Evolutionary conservation across 1,140 invertebrate species (phyloP).

Genomic region (Drosophila arizonae): DNA sequence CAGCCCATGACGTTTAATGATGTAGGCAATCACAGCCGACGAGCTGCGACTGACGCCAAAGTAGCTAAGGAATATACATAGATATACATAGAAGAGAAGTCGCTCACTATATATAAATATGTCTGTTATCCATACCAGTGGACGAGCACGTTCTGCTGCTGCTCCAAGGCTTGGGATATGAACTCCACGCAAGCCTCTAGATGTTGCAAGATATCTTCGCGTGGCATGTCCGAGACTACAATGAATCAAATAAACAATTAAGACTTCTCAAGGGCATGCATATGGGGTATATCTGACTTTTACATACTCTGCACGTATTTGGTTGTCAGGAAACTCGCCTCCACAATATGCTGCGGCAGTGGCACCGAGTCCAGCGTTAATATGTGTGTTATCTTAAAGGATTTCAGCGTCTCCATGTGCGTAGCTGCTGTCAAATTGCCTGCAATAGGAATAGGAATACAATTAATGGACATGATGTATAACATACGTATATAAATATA

Average conservation of each 20-base stretch:
- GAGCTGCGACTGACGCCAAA: slow-evolving; percentile 94
- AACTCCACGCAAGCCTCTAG: slow-evolving; percentile 90
- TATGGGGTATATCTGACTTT: slow-evolving; percentile 5
- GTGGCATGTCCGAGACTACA: slow-evolving; percentile 90
- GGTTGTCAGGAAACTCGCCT: slow-evolving; percentile 86
- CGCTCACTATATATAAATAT: background rate
- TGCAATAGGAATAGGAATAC: slow-evolving; percentile 54
- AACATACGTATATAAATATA: background rate
- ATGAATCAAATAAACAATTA: slow-evolving; percentile 14
- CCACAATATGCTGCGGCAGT: slow-evolving; percentile 88
- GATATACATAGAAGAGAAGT: background rate
- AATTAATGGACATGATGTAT: background rate
- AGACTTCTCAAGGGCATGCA: background rate
- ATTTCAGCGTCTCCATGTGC: slow-evolving; percentile 87
- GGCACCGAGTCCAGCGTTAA: slow-evolving; percentile 92
- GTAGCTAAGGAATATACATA: slow-evolving; percentile 84
- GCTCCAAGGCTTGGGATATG: slow-evolving; percentile 85
- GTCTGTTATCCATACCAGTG: slow-evolving; percentile 86
- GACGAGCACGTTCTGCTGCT: slow-evolving; percentile 87
- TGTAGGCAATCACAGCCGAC: slow-evolving; percentile 91
- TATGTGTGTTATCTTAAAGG: slow-evolving; percentile 88
- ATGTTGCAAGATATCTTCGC: slow-evolving; percentile 91
- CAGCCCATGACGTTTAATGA: slow-evolving; percentile 92
- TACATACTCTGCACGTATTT: slow-evolving; percentile 90
- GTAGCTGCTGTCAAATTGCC: slow-evolving; percentile 91